Percentiles rank a stretch among this genome's conserved stretches.
These are phyloP conservation scores for Oryzias melastigma DNA, from an alignment of 2,113 vertebrate species.

Conservation along the genomic window DNA sequence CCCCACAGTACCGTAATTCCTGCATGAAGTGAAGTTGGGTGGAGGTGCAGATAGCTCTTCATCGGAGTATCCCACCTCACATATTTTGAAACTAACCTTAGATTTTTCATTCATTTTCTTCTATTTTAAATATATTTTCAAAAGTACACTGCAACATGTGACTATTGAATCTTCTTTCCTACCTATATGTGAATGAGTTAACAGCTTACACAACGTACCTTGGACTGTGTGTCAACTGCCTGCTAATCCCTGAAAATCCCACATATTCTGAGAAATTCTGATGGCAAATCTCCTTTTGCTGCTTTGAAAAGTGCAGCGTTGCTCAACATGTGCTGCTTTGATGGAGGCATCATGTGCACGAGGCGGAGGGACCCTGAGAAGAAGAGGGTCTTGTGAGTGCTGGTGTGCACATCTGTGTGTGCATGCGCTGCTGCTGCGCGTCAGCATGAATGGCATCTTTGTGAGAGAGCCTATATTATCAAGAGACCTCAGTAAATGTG, in stretches of 20 bases:
- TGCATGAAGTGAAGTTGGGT: no score
- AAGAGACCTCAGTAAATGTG: slow-evolving; percentile 56
- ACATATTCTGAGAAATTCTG: slow-evolving; percentile 54
- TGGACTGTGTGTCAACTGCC: slow-evolving; percentile 50
- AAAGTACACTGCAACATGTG: no score
- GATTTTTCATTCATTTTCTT: no score
- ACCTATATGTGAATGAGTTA: slow-evolving; percentile 35
- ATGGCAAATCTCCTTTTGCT: slow-evolving; percentile 49
- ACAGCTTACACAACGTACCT: slow-evolving; percentile 46
- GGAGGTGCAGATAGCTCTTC: no score
- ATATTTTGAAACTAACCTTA: no score
- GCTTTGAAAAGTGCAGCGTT: slow-evolving; percentile 17
- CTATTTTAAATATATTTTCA: no score
- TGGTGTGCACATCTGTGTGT: slow-evolving; percentile 36
- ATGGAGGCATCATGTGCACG: slow-evolving; percentile 6
- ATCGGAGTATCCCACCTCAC: no score
- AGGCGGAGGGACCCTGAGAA: slow-evolving; percentile 2
- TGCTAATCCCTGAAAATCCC: slow-evolving; percentile 65
- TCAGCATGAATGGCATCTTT: slow-evolving; percentile 65
- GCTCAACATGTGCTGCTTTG: neutral
- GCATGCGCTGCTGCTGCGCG: slow-evolving; percentile 13
- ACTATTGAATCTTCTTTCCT: neutral
- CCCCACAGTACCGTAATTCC: no score
- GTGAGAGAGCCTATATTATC: slow-evolving; percentile 56
- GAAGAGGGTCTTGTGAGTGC: slow-evolving; percentile 8